Base-by-base conservation (phyloP, 2,113 vertebrate species). In the Lepus europaeus region DNA sequence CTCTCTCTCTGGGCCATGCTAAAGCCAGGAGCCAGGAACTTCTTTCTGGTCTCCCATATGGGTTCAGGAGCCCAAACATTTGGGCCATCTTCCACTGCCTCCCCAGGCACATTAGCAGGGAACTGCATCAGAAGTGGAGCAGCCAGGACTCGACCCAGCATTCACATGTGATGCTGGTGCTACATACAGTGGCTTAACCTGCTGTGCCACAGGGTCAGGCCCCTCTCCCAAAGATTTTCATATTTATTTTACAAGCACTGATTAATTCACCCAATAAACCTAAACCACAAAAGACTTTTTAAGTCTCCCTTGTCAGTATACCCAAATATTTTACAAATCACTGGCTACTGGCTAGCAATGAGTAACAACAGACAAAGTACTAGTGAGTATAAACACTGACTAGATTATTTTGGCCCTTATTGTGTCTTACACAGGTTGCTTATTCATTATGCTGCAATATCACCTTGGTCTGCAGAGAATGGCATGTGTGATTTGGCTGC, bases 271-370 rank as follows among this genome's bases (percentile, higher is more conserved):
- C 69, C 3, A 83, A 90, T 14, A 64, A 92, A 73, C 17, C 25
- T 87, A 82, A 51, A n/a, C 87, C n/a, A 79, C 9, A 79, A 23
- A 1, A 13, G 12, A 19, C 19, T 80, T 80, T 80, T 59, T 45
- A 86, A 63, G 29, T 31, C 39, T 89, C 31, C 9, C 70, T 82
- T 61, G 1, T 91, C 49, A 45, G 61, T 23, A 81, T 39, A 85
- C 5, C 23, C 68, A 93, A 95, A 82, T 83, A 92, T 84, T 84
- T 81, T 81, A 72, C 31, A 85, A 51, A 85, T 80, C 59, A 70
- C 5, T 70, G 33, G 76, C 31, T 49, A 70, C 5, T 66, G 33
- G 76, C 31, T 49, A 73, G 3, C 25, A 33, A 45, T 79, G 13
- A 91, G 87, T 68, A 83, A 73, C 49, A 49, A 92, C 12, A 59